Evolutionary conservation across 1,140 invertebrate species (phyloP).

Genomic region (Zaprionus lachaisei): DNA sequence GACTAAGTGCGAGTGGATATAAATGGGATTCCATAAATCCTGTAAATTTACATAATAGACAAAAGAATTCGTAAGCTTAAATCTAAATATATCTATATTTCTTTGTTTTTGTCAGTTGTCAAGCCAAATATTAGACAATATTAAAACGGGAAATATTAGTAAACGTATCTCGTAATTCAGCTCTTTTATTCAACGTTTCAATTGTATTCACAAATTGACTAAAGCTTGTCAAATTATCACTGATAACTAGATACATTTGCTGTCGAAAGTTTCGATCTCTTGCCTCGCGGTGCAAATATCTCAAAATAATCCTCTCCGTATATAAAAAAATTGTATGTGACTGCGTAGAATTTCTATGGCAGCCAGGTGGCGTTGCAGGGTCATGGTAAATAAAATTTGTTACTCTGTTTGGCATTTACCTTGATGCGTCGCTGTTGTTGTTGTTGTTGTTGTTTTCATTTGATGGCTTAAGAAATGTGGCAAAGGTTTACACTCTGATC

Average conservation of each 20-base stretch:
- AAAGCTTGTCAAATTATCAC: no score
- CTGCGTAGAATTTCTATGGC: not conserved
- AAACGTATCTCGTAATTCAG: no score
- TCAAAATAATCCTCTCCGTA: not conserved
- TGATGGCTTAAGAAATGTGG: slow-evolving; percentile 23
- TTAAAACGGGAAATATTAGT: no score
- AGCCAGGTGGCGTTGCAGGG: slow-evolving; percentile 6
- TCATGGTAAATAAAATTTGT: slow-evolving; percentile 5
- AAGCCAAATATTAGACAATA: not conserved
- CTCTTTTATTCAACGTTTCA: not conserved
- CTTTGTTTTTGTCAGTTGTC: not conserved
- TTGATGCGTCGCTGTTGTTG: not conserved
- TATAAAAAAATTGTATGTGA: not conserved
- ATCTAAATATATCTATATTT: not conserved
- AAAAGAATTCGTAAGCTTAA: not conserved
- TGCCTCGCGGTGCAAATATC: slow-evolving; percentile 16
- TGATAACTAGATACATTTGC: no score
- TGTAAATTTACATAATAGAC: not conserved
- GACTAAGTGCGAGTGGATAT: slow-evolving; percentile 8
- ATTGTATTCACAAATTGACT: no score
- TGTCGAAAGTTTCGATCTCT: not conserved
- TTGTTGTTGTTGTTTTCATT: slow-evolving; percentile 6
- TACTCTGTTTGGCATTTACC: not conserved
- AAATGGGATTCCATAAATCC: slow-evolving; percentile 1
- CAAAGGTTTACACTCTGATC: slow-evolving; percentile 29